Conservation (phyloP, 2,888 invertebrate species). For the Cephus sareptanus region DNA sequence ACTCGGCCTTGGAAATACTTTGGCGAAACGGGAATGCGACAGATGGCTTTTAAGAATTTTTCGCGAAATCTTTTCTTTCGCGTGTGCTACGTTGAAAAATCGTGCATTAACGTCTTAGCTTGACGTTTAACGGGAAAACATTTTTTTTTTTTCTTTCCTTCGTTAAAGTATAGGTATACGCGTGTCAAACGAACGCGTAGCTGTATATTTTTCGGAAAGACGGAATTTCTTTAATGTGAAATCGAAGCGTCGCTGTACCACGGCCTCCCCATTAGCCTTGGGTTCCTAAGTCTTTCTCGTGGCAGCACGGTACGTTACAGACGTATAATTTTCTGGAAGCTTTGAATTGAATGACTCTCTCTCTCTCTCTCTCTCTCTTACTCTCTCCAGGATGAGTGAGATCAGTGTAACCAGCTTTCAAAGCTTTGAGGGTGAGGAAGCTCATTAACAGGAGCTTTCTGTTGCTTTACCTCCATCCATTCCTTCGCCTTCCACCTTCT, state of each 20-base stretch:
- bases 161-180: not conserved
- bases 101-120: not conserved
- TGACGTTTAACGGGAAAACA: not conserved
- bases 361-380: constrained; percentile 30
- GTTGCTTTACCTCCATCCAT: constrained; percentile 36
- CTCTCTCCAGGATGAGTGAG: constrained; percentile 34
- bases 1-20: constrained; percentile 26
- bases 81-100: not conserved
- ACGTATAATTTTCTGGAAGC: constrained; percentile 62
- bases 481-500: constrained; percentile 24
- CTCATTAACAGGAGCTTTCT: constrained; percentile 64
- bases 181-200: not conserved
- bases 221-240: constrained; percentile 32
- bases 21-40: constrained; percentile 21
- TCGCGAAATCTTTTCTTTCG: not conserved
- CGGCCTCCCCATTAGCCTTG: constrained; percentile 53
- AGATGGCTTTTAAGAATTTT: constrained; percentile 29
- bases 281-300: constrained; percentile 36
- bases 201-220: not conserved
- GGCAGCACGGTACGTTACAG: constrained; percentile 50
- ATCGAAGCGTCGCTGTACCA: constrained; percentile 51
- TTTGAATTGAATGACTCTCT: constrained; percentile 54
- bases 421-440: constrained; percentile 61
- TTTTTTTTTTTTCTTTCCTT: not conserved
- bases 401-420: constrained; percentile 60